Evolutionary conservation across 2,888 invertebrate genomes (phyloP).

Genomic region (Drosophila birchii): DNA sequence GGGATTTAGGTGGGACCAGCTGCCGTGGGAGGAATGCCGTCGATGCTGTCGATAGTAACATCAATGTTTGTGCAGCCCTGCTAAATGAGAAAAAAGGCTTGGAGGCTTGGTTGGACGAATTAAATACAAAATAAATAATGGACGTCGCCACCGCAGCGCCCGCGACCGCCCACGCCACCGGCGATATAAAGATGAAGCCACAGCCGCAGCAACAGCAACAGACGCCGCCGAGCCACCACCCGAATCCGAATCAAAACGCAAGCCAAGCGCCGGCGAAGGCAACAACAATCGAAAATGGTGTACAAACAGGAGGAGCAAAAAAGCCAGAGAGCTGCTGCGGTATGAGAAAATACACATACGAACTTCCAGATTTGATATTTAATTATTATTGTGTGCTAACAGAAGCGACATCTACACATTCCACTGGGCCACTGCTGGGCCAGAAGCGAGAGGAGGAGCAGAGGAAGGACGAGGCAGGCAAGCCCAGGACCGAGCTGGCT

Average conservation of each 20-base stretch:
- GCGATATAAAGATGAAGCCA: conserved; percentile 57
- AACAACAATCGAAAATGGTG: conserved; percentile 72
- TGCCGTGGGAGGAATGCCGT: not conserved
- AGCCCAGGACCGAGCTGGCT: conserved; percentile 58
- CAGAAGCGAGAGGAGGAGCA: conserved; percentile 21
- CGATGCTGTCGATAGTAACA: conserved; percentile 1
- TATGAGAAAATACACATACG: conserved; percentile 20
- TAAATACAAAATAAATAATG: conserved; percentile 57
- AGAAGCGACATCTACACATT: conserved; percentile 39
- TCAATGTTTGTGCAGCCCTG: conserved; percentile 36
- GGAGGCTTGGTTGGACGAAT: conserved; percentile 61
- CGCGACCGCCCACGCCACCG: conserved; percentile 44
- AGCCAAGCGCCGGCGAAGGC: conserved; percentile 61
- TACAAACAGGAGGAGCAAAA: conserved; percentile 75
- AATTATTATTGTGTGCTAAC: not conserved
- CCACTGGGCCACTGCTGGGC: conserved; percentile 10
- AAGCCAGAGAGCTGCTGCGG: conserved; percentile 62
- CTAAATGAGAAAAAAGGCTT: conserved; percentile 49
- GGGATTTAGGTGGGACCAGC: not conserved
- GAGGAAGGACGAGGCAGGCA: conserved; percentile 49
- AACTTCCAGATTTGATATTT: not conserved
- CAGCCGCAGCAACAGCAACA: conserved; percentile 19
- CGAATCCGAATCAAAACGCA: conserved; percentile 21
- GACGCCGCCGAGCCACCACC: conserved; percentile 16
- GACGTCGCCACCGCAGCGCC: conserved; percentile 64